Base-by-base conservation (phyloP, 2,797 vertebrate species). In the Leptoclinus maculatus region DNA sequence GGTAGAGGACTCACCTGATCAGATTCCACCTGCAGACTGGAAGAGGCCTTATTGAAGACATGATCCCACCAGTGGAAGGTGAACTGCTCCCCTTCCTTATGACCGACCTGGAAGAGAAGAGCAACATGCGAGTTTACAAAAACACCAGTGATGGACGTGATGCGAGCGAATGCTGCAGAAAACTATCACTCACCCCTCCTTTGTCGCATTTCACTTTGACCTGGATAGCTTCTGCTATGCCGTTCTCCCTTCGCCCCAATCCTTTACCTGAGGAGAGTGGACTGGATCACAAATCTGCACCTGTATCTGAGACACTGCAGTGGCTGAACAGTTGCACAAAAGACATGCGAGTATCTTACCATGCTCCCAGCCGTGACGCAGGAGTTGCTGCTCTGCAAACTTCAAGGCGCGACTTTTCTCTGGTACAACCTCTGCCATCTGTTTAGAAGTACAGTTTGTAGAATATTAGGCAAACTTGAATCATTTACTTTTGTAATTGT, bases 1-100 rank as follows among this genome's bases (percentile, higher is more conserved):
- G 11, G n/a, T 10, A 23, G 7, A 34, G 8, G n/a, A 74, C 76
- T 8, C 27, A 97, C 96, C 95, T 96, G 91, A 36, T 88, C 89
- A 0, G 94, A 82, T 62, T 97, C 95, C 83, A 99, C 97, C 0
- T 94, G 88, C 69, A 99, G 91, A 80, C 92, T 96, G 67, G 97
- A 93, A 0, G 97, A 97, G 0, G 98, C 97, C 78, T 95, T 91
- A 78, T 99, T 98, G 92, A 99, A 99, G 76, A 98, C 93, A 10
- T 99, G 97, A 75, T 96, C 97, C 98, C 98, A 99, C 98, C 98
- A 99, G 80, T 98, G 96, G 91, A 97, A 96, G 56, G 96, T 95
- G 91, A 99, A 99, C 80, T 97, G 95, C 79, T 98, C 97, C 0
- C 95, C 95, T 45, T 96, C 87, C 2, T 95, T 94, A 7, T 99